Evolutionary conservation across 1,140 invertebrate species (phyloP), one percentile per base, ranked within the genome.

Genomic region (Rhynchophorus ferrugineus): DNA sequence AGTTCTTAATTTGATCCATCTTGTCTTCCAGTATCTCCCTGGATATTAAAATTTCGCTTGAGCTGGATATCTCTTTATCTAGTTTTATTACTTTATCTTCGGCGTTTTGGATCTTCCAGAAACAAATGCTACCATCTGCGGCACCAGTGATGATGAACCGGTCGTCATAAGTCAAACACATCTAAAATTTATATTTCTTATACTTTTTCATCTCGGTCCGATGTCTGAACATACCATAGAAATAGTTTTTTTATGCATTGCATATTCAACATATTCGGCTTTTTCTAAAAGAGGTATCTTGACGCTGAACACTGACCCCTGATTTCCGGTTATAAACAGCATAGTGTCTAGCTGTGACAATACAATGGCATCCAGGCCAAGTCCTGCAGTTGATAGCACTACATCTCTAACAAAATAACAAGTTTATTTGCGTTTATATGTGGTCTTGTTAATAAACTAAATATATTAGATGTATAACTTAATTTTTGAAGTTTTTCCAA

Each of bases 81-180:
- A 84, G 65, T 44, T 81, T 79, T 3, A 84, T 70, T 0, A 80
- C 73, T 66, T 82, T 79, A 1, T 81, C 83, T 60, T 91, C 88
- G n/a, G 79, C 77, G 60, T 85, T 83, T 1, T 79, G 73, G 20
- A 95, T 66, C 62, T 83, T 82, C 91, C 92, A 96, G 48, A 95
- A 75, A 46, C 88, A 85, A 11, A 95, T 75, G 0, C 82, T 83
- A 0, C 89, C 84, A 64, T 89, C 87, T 54, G 75, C 71, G 1
- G 82, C 82, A 3, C 82, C 78, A 5, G 85, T 86, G 20, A 94
- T 77, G 18, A 94, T 63, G 21, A 78, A 79, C 57, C 83, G 81
- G 67, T 92, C 89, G 62, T 92, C 85, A 60, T 83, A 85, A 3
- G 88, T 80, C 20, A 89, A 68, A 17, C 69, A 70, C 56, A 87